A percentile compares a stretch with the other conserved stretches of the same genome.
Conservation (phyloP, 2,888 invertebrate genomes). For the Drosophila buzzatii region DNA sequence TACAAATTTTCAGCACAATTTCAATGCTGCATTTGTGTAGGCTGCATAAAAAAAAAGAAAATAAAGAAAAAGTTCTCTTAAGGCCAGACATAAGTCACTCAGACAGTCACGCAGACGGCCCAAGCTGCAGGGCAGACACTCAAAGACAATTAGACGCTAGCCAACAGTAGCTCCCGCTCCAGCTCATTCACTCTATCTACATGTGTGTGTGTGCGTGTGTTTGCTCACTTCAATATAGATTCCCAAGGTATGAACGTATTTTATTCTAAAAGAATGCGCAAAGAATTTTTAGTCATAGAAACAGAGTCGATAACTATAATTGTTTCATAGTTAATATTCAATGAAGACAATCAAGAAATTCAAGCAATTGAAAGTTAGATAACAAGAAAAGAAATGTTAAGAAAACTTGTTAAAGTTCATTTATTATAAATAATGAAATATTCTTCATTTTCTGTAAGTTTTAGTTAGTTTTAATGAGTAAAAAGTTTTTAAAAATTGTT, state of each 20-base stretch:
- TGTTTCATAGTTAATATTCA: too few species aligned
- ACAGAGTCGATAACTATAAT: too few species aligned
- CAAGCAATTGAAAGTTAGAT: too few species aligned
- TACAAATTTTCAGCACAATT: conserved; percentile 57
- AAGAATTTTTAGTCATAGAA: too few species aligned
- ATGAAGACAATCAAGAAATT: too few species aligned
- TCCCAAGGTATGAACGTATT: not conserved
- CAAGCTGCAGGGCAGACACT: conserved; percentile 46
- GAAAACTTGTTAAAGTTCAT: too few species aligned
- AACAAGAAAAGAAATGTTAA: too few species aligned
- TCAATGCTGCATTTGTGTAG: conserved; percentile 70
- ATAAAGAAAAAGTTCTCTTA: conserved; percentile 50
- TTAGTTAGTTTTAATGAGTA: too few species aligned
- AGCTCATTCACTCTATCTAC: too few species aligned
- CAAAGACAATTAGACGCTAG: conserved; percentile 72
- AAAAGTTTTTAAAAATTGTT: too few species aligned
- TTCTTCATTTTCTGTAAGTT: too few species aligned
- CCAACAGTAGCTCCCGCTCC: conserved; percentile 9
- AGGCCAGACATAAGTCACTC: conserved; percentile 82
- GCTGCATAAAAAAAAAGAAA: conserved; percentile 31
- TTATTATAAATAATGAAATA: too few species aligned
- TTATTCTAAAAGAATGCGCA: not conserved
- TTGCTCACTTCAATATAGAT: conserved; percentile 21
- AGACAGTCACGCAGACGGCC: conserved; percentile 61
- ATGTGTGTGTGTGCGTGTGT: conserved; percentile 19